Evolutionary conservation across 2,888 invertebrate genomes (phyloP), one percentile per base, ranked within the genome.

Genomic region (Amblyjoppa proteus): DNA sequence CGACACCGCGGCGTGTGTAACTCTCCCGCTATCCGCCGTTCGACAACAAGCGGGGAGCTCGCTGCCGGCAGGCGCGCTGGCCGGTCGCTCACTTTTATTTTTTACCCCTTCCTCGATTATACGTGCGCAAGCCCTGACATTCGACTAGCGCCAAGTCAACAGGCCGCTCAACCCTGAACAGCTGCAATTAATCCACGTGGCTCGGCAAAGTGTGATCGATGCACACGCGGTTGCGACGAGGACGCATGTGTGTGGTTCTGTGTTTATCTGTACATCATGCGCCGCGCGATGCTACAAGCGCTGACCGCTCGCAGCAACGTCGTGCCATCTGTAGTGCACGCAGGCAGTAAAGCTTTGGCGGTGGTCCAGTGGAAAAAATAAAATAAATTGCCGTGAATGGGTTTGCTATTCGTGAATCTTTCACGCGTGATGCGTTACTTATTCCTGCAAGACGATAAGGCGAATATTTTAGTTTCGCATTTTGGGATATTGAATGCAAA

Each of bases 151-250:
- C 64, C 74, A 45, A 45, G 58, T 58, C 73, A 73, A 74, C 74
- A n/a, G 61, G 74, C 45, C 61, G 28, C n/a, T 53, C 77, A 68
- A 68, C 56, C 68, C 45, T 41, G 45, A 78, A 69, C 77, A 69
- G 56, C 77, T 78, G 56, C 68, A 61, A 45, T 38, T 56, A 68
- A 38, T 70, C 38, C 78, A 79, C 70, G 78, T 79, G 78, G 78
- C 78, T 49, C n/a, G 13, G 49, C 25, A 34, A 64, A 70, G 61
- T 70, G 49, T 31, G 41, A 79, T 79, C 79, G 71, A 79, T 79
- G 70, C 79, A 79, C 79, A 71, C 70, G 79, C 51, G 7, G 16
- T 31, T 16, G 16, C 4, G 28, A 11, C 45, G 11, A 20, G 28
- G 51, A 70, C 16, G 9, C 28, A 51, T 31, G 49, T 25, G 13